Conservation (phyloP, 2,113 vertebrate species). For the Brachionichthys hirsutus region DNA sequence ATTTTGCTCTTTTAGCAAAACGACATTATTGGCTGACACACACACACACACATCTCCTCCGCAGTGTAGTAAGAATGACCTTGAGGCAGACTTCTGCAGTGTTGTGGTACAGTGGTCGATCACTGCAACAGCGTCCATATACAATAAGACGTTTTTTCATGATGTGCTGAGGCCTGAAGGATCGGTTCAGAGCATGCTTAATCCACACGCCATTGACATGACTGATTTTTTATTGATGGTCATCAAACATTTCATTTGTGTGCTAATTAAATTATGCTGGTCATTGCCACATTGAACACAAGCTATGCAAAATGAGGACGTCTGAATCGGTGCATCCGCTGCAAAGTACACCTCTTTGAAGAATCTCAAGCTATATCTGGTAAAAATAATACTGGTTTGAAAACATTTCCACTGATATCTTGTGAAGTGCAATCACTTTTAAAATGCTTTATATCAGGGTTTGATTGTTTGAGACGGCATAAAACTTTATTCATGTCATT, state of each 20-base stretch:
- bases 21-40: slow-evolving; percentile 20
- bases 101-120: slow-evolving; percentile 31
- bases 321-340: too few species aligned
- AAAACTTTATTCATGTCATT: too few species aligned
- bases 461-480: too few species aligned
- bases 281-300: neutral
- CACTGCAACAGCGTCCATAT: slow-evolving; percentile 17
- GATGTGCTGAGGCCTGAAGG: slow-evolving; percentile 5
- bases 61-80: slow-evolving; percentile 52
- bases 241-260: neutral
- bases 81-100: slow-evolving; percentile 47
- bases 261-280: neutral
- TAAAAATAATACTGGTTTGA: slow-evolving; percentile 27
- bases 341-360: too few species aligned
- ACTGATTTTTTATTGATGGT: slow-evolving; percentile 1
- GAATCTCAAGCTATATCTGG: too few species aligned
- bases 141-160: slow-evolving; percentile 32
- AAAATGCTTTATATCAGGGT: slow-evolving; percentile 29
- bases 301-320: neutral
- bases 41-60: slow-evolving; percentile 22
- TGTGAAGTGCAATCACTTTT: slow-evolving; percentile 34
- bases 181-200: neutral
- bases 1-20: slow-evolving; percentile 63
- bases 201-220: neutral
- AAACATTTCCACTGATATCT: slow-evolving; percentile 1